Conservation (phyloP, 2,888 invertebrate genomes). For the Microctonus hyperodae region DNA sequence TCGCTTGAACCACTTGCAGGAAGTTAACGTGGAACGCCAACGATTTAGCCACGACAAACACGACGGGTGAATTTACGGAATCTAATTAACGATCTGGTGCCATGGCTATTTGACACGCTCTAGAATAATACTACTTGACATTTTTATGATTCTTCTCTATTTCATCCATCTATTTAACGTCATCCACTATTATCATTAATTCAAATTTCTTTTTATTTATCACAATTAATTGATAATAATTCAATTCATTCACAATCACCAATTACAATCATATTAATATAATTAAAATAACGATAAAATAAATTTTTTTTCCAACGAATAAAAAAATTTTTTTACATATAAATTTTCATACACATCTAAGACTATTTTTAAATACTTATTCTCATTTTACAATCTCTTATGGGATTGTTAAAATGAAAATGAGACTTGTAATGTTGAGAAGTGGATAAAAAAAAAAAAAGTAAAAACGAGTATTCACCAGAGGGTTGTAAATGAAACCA, state of each 20-base stretch:
- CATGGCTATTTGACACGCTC: slow-evolving; percentile 20
- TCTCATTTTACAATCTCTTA: not conserved
- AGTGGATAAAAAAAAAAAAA: not conserved
- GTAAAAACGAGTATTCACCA: not conserved
- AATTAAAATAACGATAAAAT: too few species aligned
- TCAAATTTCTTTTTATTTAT: too few species aligned
- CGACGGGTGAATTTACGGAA: slow-evolving; percentile 2
- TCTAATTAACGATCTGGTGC: slow-evolving; percentile 29
- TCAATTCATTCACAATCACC: not conserved
- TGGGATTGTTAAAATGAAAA: not conserved
- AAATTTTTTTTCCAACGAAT: too few species aligned
- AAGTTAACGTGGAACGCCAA: slow-evolving; percentile 12
- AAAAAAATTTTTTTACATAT: too few species aligned
- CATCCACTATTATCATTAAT: not conserved
- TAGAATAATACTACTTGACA: slow-evolving; percentile 16
- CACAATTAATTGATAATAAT: not conserved
- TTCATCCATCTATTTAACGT: not conserved
- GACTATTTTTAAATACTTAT: not conserved
- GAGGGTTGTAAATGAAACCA: not conserved
- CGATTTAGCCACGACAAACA: slow-evolving; percentile 13
- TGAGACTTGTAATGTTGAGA: not conserved
- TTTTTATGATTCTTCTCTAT: slow-evolving; percentile 3
- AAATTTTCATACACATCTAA: too few species aligned
- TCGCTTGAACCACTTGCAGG: not conserved
- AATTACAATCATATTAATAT: too few species aligned